Evolutionary conservation across 2,888 invertebrate species (phyloP), one percentile per base, ranked within the genome.

Genomic region (Cheilosia soror): DNA sequence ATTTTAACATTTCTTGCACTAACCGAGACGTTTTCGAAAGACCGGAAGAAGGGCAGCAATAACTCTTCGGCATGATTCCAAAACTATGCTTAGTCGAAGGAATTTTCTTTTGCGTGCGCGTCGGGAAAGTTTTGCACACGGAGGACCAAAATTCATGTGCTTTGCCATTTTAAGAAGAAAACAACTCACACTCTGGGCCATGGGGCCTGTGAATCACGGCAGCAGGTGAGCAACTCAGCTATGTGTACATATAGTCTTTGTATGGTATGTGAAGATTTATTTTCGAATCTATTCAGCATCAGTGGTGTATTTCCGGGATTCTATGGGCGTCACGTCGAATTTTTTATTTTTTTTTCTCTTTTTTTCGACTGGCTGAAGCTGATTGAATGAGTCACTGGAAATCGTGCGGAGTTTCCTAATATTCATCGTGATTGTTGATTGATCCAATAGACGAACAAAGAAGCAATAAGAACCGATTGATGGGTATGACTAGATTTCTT

Each of bases 181-280:
- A 83, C 78, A 68, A 37, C 78, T 83, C 82, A 78, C 49, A 66
- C 82, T 47, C 13, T 5, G 6, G 13, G 7, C 25, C 33, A 1
- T 1, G 31, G 33, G 65, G 66, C 15, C 69, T 83, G 78, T 83
- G 82, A 83, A 78, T 83, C 62, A 73, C 78, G 27, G 27, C 66
- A 83, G 27, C 66, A 83, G 82, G 78, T 83, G 77, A 57, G 62
- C 27, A 25, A 33, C 2, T 20, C 20, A 20, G 20, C 20, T 20
- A 13, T 15, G 11, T 13, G 15, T n/a, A 7, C 6, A 44, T 7
- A 15, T 11, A 27, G 31, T 44, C 25, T 33, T 69, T 63, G 76
- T 63, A 81, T 68, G 57, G 47, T n/a, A 57, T 82, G 71, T 57
- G 27, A 55, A 78, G 47, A 71, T 79, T 60, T 79, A 69, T 75